Base-by-base conservation (phyloP, 2,888 invertebrate genomes). In the Aspidiotus destructor region DNA sequence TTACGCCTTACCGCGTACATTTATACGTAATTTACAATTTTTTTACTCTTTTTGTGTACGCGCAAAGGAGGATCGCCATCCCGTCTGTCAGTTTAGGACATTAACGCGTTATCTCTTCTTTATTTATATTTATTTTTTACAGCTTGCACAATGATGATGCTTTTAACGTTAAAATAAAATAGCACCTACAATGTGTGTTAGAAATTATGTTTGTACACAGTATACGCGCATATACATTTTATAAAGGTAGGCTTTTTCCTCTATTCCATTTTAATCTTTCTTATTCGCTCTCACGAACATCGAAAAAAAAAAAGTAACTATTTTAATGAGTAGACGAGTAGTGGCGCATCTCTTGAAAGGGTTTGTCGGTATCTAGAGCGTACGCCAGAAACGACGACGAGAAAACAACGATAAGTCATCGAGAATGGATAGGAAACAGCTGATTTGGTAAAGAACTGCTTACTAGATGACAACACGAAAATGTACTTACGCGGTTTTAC, bases 401-500 rank as follows among this genome's bases (percentile, higher is more conserved):
- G 41, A 44, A 13, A 40, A 41, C 53, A 52, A n/a, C 40, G 63
- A 63, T 63, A 63, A 63, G 63, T 63, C 63, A 63, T 63, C 63
- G 54, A 63, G 63, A 63, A 52, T 41, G 52, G 63, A 63, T 63
- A 63, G 63, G 63, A 63, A 63, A 63, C 63, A 63, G 63, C 54
- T 63, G 63, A 63, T 63, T 63, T 63, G 52, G 54, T 54, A 41
- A 28, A 54, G 63, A 54, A 53, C 63, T 63, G 63, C 63, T 63
- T 63, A 63, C 63, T 54, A 63, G 63, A 63, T 63, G 63, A 63
- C 63, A 63, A 63, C 63, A 63, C 52, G 63, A 52, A 63, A 63
- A 63, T 63, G 54, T 63, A 63, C 63, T 63, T 63, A 63, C 40
- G n/a, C n/a, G 28, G 28, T 28, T 28, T 28, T 28, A 28, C 28